A percentile compares a stretch with the other conserved stretches of the same genome.
Conservation (phyloP, 35 echinoderm and acorn worm genomes). For the Lytechinus pictus region DNA sequence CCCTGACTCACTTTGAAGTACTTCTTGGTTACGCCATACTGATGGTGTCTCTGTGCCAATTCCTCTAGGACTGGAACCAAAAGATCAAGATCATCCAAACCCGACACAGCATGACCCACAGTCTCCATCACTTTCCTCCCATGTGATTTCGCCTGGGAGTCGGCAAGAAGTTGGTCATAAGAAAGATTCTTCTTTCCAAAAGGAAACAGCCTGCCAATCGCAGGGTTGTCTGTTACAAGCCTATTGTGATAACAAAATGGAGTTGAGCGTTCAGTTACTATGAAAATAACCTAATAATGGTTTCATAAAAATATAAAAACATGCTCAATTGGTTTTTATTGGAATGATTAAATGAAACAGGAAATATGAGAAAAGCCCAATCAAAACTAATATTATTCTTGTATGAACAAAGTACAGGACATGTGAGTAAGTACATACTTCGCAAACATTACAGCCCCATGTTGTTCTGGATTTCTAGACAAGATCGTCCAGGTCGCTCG, state of each 20-base stretch:
- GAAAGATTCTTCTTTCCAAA: slow-evolving; percentile 54
- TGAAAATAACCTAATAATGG: no score
- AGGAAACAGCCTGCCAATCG: slow-evolving; percentile 47
- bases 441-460: slow-evolving; percentile 54
- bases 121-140: slow-evolving; percentile 61
- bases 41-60: slow-evolving; percentile 54
- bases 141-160: slow-evolving; percentile 44
- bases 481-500: slow-evolving; percentile 51
- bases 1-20: slow-evolving; percentile 55
- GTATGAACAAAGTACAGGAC: no score
- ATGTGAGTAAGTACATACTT: slow-evolving; percentile 18
- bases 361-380: no score
- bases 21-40: slow-evolving; percentile 46
- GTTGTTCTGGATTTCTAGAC: slow-evolving; percentile 32
- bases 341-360: no score
- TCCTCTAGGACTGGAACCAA: slow-evolving; percentile 43
- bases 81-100: slow-evolving; percentile 49
- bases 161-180: slow-evolving; percentile 29
- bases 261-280: background rate
- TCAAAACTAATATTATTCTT: no score
- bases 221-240: slow-evolving; percentile 40
- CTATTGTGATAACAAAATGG: slow-evolving; percentile 18
- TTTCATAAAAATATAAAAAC: background rate
- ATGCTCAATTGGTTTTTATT: no score
- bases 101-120: slow-evolving; percentile 39